Evolutionary conservation across 2,888 invertebrate species (phyloP).

Genomic region (Drosophila planitibia): DNA sequence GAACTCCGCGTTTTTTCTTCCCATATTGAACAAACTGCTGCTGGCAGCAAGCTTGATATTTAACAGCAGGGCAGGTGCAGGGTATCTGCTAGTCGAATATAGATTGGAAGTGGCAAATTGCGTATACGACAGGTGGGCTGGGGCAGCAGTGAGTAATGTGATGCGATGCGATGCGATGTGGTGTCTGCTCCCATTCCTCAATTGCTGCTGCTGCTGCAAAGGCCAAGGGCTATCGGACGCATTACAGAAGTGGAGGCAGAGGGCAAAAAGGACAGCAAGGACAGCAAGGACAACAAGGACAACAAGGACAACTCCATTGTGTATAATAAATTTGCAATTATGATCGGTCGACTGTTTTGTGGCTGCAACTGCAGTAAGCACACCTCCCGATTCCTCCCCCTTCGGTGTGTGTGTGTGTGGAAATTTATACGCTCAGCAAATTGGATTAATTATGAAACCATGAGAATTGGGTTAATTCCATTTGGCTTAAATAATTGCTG

Average conservation of each 20-base stretch:
- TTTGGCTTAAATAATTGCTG: slow-evolving; percentile 70
- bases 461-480: slow-evolving; percentile 80
- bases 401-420: slow-evolving; percentile 2
- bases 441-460: slow-evolving; percentile 81
- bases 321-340: slow-evolving; percentile 81
- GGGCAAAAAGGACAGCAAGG: background rate
- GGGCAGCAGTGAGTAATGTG: background rate
- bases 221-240: slow-evolving; percentile 14
- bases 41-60: background rate
- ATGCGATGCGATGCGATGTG: background rate
- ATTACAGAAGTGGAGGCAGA: slow-evolving; percentile 10
- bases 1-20: background rate
- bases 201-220: background rate
- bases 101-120: slow-evolving; percentile 6
- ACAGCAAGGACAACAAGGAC: slow-evolving; percentile 41
- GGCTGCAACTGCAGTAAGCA: slow-evolving; percentile 11
- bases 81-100: background rate
- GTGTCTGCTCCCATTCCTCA: background rate
- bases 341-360: slow-evolving; percentile 57
- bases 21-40: background rate
- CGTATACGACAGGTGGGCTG: slow-evolving; percentile 30
- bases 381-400: background rate
- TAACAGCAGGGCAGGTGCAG: background rate
- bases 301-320: slow-evolving; percentile 61
- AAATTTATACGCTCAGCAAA: slow-evolving; percentile 71